Evolutionary conservation across 2,797 vertebrate species (phyloP).

Genomic region (Erithacus rubecula): DNA sequence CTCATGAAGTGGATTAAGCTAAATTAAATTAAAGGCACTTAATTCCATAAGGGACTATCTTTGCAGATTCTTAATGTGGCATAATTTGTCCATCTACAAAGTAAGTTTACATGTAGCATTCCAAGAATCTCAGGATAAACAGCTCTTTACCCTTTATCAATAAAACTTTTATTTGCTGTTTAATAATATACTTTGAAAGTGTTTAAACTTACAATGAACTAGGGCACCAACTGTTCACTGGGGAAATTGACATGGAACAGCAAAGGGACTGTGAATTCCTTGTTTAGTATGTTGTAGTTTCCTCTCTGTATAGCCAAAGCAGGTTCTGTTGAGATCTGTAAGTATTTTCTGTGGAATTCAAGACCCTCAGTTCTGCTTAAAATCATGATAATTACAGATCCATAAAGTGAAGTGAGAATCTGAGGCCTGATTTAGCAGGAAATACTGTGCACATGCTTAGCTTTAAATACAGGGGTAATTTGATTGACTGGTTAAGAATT

Average conservation of each 20-base stretch:
- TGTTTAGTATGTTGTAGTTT: neutral
- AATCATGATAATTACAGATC: neutral
- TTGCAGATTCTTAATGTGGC: neutral
- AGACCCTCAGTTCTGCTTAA: neutral
- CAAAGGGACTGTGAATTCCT: neutral
- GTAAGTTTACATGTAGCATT: constrained; percentile 21
- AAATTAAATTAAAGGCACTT: constrained; percentile 8
- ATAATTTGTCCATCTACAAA: neutral
- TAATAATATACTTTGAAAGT: neutral
- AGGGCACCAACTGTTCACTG: neutral
- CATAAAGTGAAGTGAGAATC: neutral
- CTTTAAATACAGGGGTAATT: neutral
- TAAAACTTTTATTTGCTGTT: neutral
- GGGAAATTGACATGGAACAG: neutral
- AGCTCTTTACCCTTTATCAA: neutral
- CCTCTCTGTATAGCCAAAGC: neutral
- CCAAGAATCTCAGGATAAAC: neutral
- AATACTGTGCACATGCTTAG: neutral
- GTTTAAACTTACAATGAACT: neutral
- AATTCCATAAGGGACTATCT: neutral
- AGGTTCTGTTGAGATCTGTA: neutral
- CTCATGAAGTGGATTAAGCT: neutral
- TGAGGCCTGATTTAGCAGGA: neutral
- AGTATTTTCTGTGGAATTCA: neutral
- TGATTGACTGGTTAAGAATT: constrained; percentile 17